Evolutionary conservation across 2,888 invertebrate species (phyloP).

Genomic region (Dryobota labecula): DNA sequence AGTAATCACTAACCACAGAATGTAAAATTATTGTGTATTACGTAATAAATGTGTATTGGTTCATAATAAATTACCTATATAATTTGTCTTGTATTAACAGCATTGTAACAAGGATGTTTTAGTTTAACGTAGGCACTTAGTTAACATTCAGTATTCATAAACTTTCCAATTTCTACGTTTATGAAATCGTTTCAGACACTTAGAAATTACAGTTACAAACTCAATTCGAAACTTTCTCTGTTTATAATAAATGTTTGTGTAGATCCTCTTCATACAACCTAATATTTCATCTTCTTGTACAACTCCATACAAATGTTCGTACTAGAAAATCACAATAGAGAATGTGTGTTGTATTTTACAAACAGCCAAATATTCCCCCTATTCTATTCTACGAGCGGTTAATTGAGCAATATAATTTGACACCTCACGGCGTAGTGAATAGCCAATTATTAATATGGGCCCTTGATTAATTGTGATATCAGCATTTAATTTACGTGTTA

Average conservation of each 20-base stretch:
- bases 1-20: too few relatives aligned
- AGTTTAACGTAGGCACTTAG: background rate
- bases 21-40: too few relatives aligned
- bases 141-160: constrained; percentile 31
- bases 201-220: constrained; percentile 33
- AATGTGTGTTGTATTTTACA: constrained; percentile 74
- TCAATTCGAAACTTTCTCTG: constrained; percentile 35
- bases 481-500: constrained; percentile 91
- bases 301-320: constrained; percentile 25
- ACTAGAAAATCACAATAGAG: constrained; percentile 58
- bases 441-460: constrained; percentile 90
- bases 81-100: constrained; percentile 9
- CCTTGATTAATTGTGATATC: constrained; percentile 91
- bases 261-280: constrained; percentile 16
- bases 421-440: constrained; percentile 89
- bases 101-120: constrained; percentile 16
- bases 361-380: constrained; percentile 85
- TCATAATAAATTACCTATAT: constrained; percentile 30
- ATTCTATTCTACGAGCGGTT: constrained; percentile 87
- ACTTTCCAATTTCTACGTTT: constrained; percentile 25
- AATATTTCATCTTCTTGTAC: constrained; percentile 38
- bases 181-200: constrained; percentile 38
- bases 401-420: constrained; percentile 91
- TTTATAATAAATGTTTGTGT: constrained; percentile 22
- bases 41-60: background rate